phyloP scores from a whole-genome alignment of 1,140 invertebrate genomes.

The Drosophila albomicans region DNA sequence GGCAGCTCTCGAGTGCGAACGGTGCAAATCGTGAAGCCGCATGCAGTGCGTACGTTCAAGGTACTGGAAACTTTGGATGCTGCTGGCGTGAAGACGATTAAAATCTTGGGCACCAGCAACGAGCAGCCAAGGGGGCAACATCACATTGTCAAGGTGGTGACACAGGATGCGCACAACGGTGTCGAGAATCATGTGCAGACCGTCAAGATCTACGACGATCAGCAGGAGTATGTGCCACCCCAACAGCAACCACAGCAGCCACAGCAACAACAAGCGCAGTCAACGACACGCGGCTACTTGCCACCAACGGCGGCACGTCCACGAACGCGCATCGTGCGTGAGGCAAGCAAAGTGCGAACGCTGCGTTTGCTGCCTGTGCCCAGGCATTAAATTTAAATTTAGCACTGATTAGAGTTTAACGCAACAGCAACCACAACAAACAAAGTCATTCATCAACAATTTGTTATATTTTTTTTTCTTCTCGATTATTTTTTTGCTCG shows the following conservation, averaged over 20 bases:
- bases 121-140: slow-evolving; percentile 70
- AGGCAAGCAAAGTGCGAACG: slow-evolving; percentile 5
- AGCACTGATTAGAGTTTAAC: slow-evolving; percentile 79
- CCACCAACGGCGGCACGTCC: slow-evolving; percentile 59
- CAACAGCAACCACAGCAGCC: background rate
- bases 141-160: slow-evolving; percentile 71
- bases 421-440: too few species aligned
- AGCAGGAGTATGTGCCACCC: slow-evolving; percentile 27
- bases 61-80: slow-evolving; percentile 69
- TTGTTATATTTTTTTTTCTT: slow-evolving; percentile 27
- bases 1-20: slow-evolving; percentile 69
- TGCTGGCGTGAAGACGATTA: slow-evolving; percentile 74
- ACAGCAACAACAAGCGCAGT: too few species aligned
- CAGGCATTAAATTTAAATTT: slow-evolving; percentile 25
- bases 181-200: slow-evolving; percentile 72
- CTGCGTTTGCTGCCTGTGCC: slow-evolving; percentile 57
- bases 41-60: slow-evolving; percentile 68
- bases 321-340: slow-evolving; percentile 50
- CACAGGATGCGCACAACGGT: slow-evolving; percentile 52
- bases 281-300: slow-evolving; percentile 36
- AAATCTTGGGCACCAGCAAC: slow-evolving; percentile 69
- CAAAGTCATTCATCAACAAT: slow-evolving; percentile 32
- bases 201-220: slow-evolving; percentile 75
- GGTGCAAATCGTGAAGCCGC: slow-evolving; percentile 72
- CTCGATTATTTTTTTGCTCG: background rate